A percentile compares a stretch with the other conserved stretches of the same genome.
These are phyloP conservation scores for Cancer borealis DNA, from an alignment of 2,888 invertebrate genomes.

Conservation along the genomic window DNA sequence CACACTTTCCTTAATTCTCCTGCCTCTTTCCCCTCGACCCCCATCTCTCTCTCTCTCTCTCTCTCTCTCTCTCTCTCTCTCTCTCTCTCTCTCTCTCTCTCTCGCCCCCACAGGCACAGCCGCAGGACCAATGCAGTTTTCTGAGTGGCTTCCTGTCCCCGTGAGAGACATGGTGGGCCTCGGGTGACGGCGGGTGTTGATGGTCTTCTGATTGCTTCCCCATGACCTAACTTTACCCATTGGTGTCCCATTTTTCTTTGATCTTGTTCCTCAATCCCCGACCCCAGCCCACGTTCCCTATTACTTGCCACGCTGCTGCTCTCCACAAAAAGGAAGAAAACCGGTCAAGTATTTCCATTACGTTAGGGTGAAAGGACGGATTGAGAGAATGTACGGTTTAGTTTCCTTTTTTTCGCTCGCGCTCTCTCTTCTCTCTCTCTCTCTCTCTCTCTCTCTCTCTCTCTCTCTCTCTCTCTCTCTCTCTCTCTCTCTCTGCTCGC, in stretches of 20 bases:
- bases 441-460: neutral
- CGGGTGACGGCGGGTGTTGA: neutral
- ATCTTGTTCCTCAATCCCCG: neutral
- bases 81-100: neutral
- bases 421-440: neutral
- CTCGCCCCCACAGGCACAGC: neutral
- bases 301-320: neutral
- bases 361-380: neutral
- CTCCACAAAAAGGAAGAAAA: neutral
- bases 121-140: constrained; percentile 9
- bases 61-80: constrained; percentile 8
- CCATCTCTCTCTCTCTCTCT: constrained; percentile 10
- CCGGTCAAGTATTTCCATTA: neutral
- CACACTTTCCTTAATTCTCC: neutral
- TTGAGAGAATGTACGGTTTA: neutral
- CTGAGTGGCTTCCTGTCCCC: neutral
- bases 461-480: neutral
- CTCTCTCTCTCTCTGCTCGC: neutral
- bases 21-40: neutral
- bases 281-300: neutral
- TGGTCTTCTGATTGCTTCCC: constrained; percentile 34
- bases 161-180: neutral
- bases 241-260: neutral
- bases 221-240: constrained; percentile 38
- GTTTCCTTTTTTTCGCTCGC: neutral